Evolutionary conservation across 2,113 vertebrate species (phyloP).

Genomic region (Dicrurus megarhynchus): DNA sequence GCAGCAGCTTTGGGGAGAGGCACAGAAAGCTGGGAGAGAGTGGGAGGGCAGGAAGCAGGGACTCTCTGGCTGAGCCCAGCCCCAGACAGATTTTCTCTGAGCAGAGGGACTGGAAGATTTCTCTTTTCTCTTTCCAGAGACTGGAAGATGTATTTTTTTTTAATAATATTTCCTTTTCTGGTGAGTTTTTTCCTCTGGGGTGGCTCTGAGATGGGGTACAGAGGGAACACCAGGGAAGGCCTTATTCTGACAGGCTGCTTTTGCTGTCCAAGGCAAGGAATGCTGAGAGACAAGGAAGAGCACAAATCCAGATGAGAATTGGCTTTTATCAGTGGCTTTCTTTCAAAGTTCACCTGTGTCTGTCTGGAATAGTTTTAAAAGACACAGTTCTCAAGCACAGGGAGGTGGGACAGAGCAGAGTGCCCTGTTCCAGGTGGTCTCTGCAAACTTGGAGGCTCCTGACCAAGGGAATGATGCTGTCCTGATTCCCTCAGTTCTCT

Average conservation of each 20-base stretch:
- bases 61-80: not conserved
- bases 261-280: not conserved
- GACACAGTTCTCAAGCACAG: rapidly evolving
- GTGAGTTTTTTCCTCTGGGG: not conserved
- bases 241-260: not conserved
- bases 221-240: not conserved
- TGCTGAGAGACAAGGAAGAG: not conserved
- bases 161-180: not conserved
- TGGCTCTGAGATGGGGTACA: not conserved
- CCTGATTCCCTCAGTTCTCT: not conserved
- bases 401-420: not conserved
- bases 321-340: not conserved
- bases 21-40: not conserved
- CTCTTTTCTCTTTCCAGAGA: not conserved
- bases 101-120: not conserved
- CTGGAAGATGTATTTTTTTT: not conserved
- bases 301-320: not conserved
- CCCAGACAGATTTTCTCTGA: not conserved
- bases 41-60: not conserved
- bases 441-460: not conserved
- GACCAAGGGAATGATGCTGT: not conserved
- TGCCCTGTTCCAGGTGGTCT: not conserved
- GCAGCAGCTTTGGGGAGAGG: not conserved
- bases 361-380: not conserved
- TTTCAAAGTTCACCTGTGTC: not conserved